Evolutionary conservation across 2,113 vertebrate species (phyloP).

Genomic region (Sebastes schlegelii): DNA sequence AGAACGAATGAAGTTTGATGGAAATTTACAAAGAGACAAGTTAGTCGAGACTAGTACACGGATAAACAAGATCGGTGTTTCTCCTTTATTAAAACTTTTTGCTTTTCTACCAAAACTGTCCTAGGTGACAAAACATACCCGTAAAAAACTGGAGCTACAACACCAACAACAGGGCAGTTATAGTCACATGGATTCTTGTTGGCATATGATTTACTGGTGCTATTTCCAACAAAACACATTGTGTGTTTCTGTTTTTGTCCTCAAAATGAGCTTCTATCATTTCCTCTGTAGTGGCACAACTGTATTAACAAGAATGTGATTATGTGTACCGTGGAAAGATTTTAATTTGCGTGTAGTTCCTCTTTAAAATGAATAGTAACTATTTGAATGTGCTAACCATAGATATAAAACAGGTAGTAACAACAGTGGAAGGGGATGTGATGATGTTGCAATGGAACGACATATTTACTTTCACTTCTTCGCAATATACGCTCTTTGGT

Average conservation of each 20-base stretch:
- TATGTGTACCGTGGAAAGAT: too few species aligned
- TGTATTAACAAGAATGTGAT: too few species aligned
- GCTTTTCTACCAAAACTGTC: not conserved
- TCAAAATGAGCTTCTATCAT: not conserved
- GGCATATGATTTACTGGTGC: not conserved
- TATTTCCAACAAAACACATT: not conserved
- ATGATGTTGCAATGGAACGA: too few species aligned
- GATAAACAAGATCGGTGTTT: not conserved
- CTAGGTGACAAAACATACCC: not conserved
- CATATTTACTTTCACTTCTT: too few species aligned
- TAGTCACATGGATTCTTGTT: not conserved
- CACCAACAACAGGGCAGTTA: not conserved
- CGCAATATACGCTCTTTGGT: too few species aligned
- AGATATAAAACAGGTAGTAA: too few species aligned
- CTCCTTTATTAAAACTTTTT: not conserved
- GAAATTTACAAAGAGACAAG: not conserved
- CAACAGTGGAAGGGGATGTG: too few species aligned
- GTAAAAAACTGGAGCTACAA: not conserved
- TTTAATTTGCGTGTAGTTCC: too few species aligned
- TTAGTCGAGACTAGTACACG: not conserved
- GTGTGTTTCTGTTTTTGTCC: not conserved
- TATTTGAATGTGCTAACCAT: too few species aligned
- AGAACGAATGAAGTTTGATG: slow-evolving; percentile 19
- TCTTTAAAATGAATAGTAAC: too few species aligned
- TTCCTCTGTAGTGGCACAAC: too few species aligned